Base-by-base conservation (phyloP, 2,113 vertebrate species). In the Trogon surrucura region DNA sequence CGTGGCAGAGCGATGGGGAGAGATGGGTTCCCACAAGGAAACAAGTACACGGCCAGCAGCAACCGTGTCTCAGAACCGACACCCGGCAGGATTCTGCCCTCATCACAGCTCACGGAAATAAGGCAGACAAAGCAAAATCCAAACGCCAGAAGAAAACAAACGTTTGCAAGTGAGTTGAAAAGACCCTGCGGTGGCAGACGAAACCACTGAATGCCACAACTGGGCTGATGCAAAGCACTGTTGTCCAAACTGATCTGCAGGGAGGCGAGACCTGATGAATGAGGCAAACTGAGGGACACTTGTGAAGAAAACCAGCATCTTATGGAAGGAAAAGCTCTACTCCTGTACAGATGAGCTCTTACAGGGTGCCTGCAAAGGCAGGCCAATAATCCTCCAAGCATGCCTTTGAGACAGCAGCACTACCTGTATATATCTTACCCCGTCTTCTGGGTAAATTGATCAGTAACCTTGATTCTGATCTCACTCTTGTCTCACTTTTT, bases 91-190 rank as follows among this genome's bases (percentile, higher is more conserved):
- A 71, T 44, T 26, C 45, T 89, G 54, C 71, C 67, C 91, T 90
- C 78, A 27, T 30, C 10, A 1, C 5, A 8, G 88, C 58, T 66
- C 54, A 74, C 0, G 2, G 78, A 95, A 81, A 26, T 73, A 45
- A 74, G 34, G 58, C 70, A 96, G 65, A 94, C 56, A 80, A 78
- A 95, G 84, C 82, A 85, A 91, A 93, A 88, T 57, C 27, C 29
- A 50, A 30, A 62, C 10, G 3, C n/a, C 38, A 62, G 73, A 96
- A 73, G 36, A 88, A 96, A 95, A 85, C 13, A 92, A 81, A 78
- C 2, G 0, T 45, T 80, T 82, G 13, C 32, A 58, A 69, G 20
- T 18, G 30, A 91, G 29, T 64, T 91, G 47, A 84, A 95, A 91
- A 86, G 70, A 38, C 25, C 13, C n/a, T 47, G 26, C 3, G 4